Conservation (phyloP, 2,888 invertebrate species). For the Carpatolechia fugitivella region DNA sequence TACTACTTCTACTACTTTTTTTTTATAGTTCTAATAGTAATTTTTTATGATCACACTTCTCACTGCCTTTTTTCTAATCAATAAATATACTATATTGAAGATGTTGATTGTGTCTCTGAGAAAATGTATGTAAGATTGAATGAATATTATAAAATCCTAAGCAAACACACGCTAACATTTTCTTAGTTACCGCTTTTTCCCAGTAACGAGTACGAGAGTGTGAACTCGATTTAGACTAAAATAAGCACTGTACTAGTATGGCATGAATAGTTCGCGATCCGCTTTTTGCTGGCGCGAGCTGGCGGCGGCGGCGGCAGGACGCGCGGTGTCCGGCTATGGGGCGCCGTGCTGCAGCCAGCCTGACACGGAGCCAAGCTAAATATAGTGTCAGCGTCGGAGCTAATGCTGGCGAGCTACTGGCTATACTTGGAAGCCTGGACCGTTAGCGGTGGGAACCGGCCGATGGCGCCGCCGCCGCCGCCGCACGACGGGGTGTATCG, state of each 20-base stretch:
- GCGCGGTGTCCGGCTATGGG: conserved; percentile 10
- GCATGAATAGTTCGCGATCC: conserved; percentile 4
- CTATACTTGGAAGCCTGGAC: conserved; percentile 36
- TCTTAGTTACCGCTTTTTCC: not conserved
- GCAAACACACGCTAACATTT: not conserved
- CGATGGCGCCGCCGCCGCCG: conserved; percentile 43
- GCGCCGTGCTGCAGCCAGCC: conserved; percentile 24
- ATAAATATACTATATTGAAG: too few relatives aligned
- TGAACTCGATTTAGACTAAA: conserved; percentile 7
- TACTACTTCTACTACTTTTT: too few relatives aligned
- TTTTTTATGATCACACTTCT: too few relatives aligned
- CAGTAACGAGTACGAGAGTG: conserved; percentile 6
- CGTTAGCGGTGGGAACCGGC: conserved; percentile 58
- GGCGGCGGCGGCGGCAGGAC: not conserved
- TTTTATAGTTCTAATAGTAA: too few relatives aligned
- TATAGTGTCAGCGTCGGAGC: conserved; percentile 47
- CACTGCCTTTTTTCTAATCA: too few relatives aligned
- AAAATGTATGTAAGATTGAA: too few relatives aligned
- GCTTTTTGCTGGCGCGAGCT: conserved; percentile 10
- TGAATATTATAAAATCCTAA: too few relatives aligned
- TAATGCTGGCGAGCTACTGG: conserved; percentile 59
- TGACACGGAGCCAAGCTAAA: conserved; percentile 45
- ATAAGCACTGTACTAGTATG: not conserved
- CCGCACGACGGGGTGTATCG: conserved; percentile 39
- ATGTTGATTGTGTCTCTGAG: too few relatives aligned